These are phyloP conservation scores for Thunnus albacares DNA, from an alignment of 2,797 vertebrate genomes.

Conservation along the genomic window DNA sequence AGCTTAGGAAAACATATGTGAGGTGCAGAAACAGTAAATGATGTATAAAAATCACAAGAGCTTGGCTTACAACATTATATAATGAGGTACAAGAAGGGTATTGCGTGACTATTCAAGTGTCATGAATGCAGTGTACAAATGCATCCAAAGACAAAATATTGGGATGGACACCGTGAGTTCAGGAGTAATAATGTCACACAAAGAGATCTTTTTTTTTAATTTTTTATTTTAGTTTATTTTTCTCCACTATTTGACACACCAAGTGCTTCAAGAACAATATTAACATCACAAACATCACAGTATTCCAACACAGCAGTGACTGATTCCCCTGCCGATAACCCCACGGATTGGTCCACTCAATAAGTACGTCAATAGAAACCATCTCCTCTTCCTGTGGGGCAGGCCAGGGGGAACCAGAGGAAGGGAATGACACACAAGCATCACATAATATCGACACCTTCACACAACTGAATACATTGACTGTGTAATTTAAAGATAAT, in stretches of 20 bases:
- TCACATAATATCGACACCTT: conserved; percentile 76
- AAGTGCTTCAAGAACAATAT: conserved; percentile 88
- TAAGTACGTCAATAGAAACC: conserved; percentile 50
- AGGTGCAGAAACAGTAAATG: no score
- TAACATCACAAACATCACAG: conserved; percentile 86
- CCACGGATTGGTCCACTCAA: conserved; percentile 66
- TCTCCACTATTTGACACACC: conserved; percentile 89
- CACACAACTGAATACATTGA: conserved; percentile 78
- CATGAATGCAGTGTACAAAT: background rate
- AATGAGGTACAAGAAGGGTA: background rate
- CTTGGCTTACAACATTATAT: no score
- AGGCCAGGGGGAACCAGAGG: conserved; percentile 52
- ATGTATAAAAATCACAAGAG: no score
- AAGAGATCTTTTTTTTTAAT: conserved; percentile 41
- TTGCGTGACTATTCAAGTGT: no score
- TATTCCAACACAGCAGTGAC: conserved; percentile 82
- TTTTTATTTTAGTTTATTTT: conserved; percentile 80
- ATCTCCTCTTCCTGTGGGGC: conserved; percentile 41
- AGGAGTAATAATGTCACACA: conserved; percentile 21
- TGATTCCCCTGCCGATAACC: conserved; percentile 59
- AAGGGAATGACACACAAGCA: conserved; percentile 74
- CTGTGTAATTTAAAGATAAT: conserved; percentile 77
- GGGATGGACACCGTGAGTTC: background rate
- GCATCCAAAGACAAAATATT: background rate
- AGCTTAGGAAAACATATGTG: background rate